Evolutionary conservation across 2,113 vertebrate genomes (phyloP).

Genomic region (Pao palembangensis): DNA sequence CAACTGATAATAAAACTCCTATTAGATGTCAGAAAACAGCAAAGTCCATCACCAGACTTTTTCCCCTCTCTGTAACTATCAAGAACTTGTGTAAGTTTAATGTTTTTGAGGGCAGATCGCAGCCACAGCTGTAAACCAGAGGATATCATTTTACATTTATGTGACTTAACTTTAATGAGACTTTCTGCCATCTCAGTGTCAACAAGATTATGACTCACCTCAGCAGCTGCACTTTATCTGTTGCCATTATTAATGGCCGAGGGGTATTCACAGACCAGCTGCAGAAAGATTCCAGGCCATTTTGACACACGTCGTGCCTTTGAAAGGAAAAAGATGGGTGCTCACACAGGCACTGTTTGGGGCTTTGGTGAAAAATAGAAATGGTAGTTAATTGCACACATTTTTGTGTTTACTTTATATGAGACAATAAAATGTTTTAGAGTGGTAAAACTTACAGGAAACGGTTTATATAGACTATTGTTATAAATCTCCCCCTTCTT

Average conservation of each 20-base stretch:
- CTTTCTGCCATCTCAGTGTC: conserved; percentile 32
- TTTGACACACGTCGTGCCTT: background rate
- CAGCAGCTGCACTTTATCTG: conserved; percentile 51
- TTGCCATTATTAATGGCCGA: conserved; percentile 30
- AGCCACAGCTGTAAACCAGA: conserved; percentile 36
- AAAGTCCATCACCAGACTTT: background rate
- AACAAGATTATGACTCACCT: conserved; percentile 46
- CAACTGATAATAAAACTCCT: no score
- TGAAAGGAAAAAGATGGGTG: no score
- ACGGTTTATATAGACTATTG: no score
- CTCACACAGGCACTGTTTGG: no score
- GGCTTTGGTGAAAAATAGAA: no score
- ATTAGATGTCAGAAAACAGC: background rate
- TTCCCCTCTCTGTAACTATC: conserved; percentile 19
- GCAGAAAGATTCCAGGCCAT: conserved; percentile 21
- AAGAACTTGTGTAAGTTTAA: conserved; percentile 34
- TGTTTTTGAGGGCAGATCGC: conserved; percentile 13
- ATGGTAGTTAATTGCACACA: no score
- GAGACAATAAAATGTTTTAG: no score
- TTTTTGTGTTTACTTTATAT: no score
- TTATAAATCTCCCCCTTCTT: no score
- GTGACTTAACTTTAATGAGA: conserved; percentile 45
- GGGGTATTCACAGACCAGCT: conserved; percentile 38
- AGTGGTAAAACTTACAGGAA: no score
- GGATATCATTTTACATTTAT: conserved; percentile 41